Evolutionary conservation across 2,113 vertebrate genomes (phyloP).

Genomic region (Copsychus sechellarum): DNA sequence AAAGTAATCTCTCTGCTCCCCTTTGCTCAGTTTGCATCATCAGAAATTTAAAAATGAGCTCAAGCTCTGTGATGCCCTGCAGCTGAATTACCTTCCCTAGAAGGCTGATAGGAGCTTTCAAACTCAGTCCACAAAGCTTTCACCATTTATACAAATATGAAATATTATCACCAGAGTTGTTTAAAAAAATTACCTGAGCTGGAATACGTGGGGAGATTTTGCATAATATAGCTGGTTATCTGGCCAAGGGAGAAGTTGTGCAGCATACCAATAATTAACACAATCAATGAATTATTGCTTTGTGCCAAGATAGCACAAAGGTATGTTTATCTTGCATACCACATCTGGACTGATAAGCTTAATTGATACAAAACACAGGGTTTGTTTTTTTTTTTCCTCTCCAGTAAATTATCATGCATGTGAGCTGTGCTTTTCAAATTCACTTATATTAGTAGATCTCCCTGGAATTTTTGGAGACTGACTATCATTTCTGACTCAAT

Average conservation of each 20-base stretch:
- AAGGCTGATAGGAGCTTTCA: not conserved
- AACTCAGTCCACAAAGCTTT: not conserved
- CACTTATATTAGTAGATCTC: not conserved
- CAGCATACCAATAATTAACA: slow-evolving; percentile 20
- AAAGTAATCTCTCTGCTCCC: not conserved
- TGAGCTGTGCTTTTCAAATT: not conserved
- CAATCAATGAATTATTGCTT: slow-evolving; percentile 32
- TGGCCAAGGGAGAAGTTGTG: not conserved
- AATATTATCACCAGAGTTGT: not conserved
- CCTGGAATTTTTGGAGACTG: not conserved
- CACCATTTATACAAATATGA: not conserved
- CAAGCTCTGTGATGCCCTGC: not conserved
- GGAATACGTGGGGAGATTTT: not conserved
- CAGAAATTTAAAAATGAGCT: not conserved
- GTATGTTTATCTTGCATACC: slow-evolving; percentile 33
- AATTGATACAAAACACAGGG: not conserved
- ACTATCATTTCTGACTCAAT: not conserved
- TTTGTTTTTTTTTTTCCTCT: not conserved
- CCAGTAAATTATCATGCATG: not conserved
- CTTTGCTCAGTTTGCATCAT: not conserved
- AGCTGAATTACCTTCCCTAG: not conserved
- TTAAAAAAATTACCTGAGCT: not conserved
- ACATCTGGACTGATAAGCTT: slow-evolving; percentile 51
- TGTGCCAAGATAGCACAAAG: not conserved
- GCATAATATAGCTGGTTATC: not conserved